Evolutionary conservation across 1,140 invertebrate species (phyloP).

Genomic region (Monomorium pharaonis): DNA sequence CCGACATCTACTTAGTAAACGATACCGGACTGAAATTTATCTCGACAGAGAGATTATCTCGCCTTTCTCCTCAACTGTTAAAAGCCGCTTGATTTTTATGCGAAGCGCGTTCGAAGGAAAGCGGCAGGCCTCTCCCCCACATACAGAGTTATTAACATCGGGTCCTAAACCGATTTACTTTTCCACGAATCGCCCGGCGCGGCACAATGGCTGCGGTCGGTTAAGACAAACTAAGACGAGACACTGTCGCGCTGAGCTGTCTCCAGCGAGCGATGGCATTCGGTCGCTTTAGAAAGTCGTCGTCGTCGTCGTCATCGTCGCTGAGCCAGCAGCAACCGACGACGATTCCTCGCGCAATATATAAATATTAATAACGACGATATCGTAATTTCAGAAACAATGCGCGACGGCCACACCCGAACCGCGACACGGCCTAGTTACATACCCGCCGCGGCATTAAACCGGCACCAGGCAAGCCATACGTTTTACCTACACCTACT

Average conservation of each 20-base stretch:
- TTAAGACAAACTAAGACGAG: not conserved
- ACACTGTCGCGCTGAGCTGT: slow-evolving; percentile 23
- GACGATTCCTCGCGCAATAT: slow-evolving; percentile 66
- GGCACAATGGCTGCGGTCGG: not conserved
- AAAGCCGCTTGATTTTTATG: not conserved
- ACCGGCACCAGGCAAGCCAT: not conserved
- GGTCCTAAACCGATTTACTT: not conserved
- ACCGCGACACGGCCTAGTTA: slow-evolving; percentile 69
- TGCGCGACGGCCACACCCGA: slow-evolving; percentile 78
- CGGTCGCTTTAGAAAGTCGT: slow-evolving; percentile 80
- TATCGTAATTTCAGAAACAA: slow-evolving; percentile 80
- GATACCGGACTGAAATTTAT: too few species aligned
- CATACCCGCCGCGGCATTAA: slow-evolving; percentile 60
- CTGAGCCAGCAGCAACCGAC: slow-evolving; percentile 44
- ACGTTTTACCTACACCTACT: slow-evolving; percentile 64
- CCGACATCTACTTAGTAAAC: not conserved
- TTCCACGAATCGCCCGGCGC: not conserved
- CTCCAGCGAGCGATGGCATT: slow-evolving; percentile 64
- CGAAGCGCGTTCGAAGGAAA: not conserved
- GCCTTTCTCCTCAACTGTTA: not conserved
- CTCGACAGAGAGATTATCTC: too few species aligned
- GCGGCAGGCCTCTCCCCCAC: not conserved
- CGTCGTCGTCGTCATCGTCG: too few species aligned
- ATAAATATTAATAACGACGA: slow-evolving; percentile 83
- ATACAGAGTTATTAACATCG: not conserved